Evolutionary conservation across 1,140 invertebrate genomes (phyloP).

Genomic region (Mercenaria mercenaria): DNA sequence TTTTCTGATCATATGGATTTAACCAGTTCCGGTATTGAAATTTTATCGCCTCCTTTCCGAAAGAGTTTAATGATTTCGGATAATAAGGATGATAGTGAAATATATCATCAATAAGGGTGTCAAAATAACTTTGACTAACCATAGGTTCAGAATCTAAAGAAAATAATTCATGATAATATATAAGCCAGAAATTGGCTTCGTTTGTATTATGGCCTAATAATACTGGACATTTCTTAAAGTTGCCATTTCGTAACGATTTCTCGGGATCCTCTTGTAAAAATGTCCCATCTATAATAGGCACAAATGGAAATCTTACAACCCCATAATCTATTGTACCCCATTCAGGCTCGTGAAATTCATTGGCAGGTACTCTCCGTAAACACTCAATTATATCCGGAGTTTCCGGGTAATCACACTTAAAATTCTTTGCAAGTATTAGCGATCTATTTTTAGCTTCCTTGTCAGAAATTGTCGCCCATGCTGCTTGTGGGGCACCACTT

Average conservation of each 20-base stretch:
- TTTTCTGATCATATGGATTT: constrained; percentile 93
- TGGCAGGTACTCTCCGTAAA: constrained; percentile 90
- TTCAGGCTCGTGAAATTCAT: constrained; percentile 93
- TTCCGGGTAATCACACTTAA: constrained; percentile 84
- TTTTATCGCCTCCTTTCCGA: constrained; percentile 94
- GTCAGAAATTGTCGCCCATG: constrained; percentile 96
- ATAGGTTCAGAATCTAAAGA: constrained; percentile 46
- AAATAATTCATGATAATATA: constrained; percentile 89
- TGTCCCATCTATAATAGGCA: constrained; percentile 96
- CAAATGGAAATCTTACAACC: constrained; percentile 93
- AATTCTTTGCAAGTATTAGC: constrained; percentile 67
- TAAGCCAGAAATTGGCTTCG: constrained; percentile 96
- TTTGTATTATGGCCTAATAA: constrained; percentile 97
- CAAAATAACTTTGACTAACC: constrained; percentile 77
- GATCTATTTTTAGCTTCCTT: constrained; percentile 86
- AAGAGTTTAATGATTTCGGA: constrained; percentile 89
- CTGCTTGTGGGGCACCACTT: constrained; percentile 90
- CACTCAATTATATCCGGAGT: constrained; percentile 92
- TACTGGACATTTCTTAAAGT: constrained; percentile 97
- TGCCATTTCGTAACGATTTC: constrained; percentile 91
- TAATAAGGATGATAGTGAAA: constrained; percentile 86
- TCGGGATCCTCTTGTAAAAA: constrained; percentile 95
- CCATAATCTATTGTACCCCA: constrained; percentile 88
- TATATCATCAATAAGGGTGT: constrained; percentile 58
- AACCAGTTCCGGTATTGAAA: constrained; percentile 98